Conservation (phyloP, 2,888 invertebrate genomes). For the Drosophila infuscata region DNA sequence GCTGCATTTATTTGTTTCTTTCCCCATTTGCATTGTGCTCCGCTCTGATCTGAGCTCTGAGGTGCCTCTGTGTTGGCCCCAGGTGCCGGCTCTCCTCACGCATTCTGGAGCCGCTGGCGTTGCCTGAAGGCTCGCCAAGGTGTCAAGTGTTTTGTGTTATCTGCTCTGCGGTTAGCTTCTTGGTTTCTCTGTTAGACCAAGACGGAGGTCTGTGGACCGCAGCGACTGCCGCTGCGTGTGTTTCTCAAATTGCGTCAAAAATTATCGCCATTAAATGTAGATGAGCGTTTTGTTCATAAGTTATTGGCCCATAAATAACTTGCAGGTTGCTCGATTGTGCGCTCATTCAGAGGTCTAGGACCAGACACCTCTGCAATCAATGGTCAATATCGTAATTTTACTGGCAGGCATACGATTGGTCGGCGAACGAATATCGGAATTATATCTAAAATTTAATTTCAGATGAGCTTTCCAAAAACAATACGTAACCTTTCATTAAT, state of each 20-base stretch:
- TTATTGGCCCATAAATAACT: conserved; percentile 77
- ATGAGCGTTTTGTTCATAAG: conserved; percentile 82
- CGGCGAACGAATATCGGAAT: neutral
- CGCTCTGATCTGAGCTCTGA: neutral
- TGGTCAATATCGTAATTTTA: neutral
- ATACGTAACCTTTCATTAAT: neutral
- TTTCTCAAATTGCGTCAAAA: conserved; percentile 79
- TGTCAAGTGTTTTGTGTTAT: conserved; percentile 74
- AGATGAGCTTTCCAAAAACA: neutral
- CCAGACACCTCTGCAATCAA: neutral
- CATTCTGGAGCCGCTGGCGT: conserved; percentile 22
- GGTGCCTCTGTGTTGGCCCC: conserved; percentile 33
- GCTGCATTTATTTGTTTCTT: conserved; percentile 54
- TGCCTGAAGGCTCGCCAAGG: conserved; percentile 56
- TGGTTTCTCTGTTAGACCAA: conserved; percentile 49
- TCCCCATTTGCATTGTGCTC: conserved; percentile 51
- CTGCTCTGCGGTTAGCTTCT: conserved; percentile 72
- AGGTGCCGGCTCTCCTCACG: conserved; percentile 45
- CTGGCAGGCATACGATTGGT: neutral
- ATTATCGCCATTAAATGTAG: conserved; percentile 82
- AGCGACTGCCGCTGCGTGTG: conserved; percentile 52
- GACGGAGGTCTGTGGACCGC: conserved; percentile 18
- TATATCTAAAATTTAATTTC: neutral
- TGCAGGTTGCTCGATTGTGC: conserved; percentile 5
- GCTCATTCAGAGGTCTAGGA: neutral